Percentiles rank a stretch among this genome's conserved stretches.
These are phyloP conservation scores for Gambusia holbrooki DNA, from an alignment of 2,113 vertebrate genomes.

Conservation along the genomic window DNA sequence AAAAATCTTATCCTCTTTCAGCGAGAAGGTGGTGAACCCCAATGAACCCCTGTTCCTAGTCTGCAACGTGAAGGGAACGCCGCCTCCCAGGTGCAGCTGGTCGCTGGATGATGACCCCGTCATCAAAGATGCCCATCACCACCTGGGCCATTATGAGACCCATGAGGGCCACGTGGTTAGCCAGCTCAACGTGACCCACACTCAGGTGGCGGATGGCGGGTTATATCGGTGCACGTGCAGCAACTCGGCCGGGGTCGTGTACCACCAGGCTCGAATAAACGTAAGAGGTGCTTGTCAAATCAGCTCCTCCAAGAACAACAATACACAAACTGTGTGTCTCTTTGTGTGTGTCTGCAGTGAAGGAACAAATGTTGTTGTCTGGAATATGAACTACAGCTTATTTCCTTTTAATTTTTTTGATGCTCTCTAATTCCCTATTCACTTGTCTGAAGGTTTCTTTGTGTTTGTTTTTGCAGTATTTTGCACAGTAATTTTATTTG, in stretches of 20 bases:
- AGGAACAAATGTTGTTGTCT: slow-evolving; percentile 15
- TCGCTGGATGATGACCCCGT: slow-evolving; percentile 94
- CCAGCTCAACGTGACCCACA: slow-evolving; percentile 96
- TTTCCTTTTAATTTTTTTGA: neutral
- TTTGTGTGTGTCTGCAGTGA: slow-evolving; percentile 32
- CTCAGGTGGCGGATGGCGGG: slow-evolving; percentile 95
- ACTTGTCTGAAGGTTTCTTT: slow-evolving; percentile 19
- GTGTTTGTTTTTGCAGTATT: neutral
- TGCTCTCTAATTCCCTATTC: slow-evolving; percentile 3
- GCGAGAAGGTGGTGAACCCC: slow-evolving; percentile 95
- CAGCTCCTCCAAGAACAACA: slow-evolving; percentile 94
- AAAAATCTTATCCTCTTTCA: slow-evolving; percentile 97
- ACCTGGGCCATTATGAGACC: slow-evolving; percentile 93
- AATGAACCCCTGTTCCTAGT: slow-evolving; percentile 94
- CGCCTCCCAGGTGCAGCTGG: slow-evolving; percentile 92
- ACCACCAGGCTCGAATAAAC: slow-evolving; percentile 99
- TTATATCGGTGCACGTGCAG: slow-evolving; percentile 98
- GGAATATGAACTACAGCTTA: neutral
- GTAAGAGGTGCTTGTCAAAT: slow-evolving; percentile 99
- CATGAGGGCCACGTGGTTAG: slow-evolving; percentile 94
- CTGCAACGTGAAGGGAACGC: slow-evolving; percentile 96
- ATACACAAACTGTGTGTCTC: slow-evolving; percentile 76
- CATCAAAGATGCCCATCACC: slow-evolving; percentile 91
- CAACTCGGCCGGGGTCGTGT: slow-evolving; percentile 97
- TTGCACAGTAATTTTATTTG: neutral